Evolutionary conservation across 2,797 vertebrate genomes (phyloP).

Genomic region (Clangula hyemalis): DNA sequence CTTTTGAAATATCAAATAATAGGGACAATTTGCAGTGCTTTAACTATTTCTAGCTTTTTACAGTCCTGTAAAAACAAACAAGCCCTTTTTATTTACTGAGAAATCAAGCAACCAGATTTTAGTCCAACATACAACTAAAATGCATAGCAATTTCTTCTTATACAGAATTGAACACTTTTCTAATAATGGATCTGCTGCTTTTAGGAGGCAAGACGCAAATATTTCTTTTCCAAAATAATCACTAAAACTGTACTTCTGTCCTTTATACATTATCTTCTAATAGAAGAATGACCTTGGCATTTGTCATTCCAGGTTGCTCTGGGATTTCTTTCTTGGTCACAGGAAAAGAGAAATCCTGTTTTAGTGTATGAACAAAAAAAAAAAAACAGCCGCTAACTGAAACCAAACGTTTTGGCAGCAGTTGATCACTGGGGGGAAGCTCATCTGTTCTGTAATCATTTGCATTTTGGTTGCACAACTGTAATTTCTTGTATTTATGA

Average conservation of each 20-base stretch:
- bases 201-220: neutral
- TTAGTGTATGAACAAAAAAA: neutral
- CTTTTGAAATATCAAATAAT: neutral
- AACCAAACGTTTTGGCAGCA: neutral
- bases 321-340: neutral
- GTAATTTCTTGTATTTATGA: neutral
- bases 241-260: neutral
- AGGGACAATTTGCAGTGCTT: neutral
- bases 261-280: neutral
- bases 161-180: neutral
- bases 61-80: neutral
- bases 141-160: neutral
- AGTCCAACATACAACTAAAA: neutral
- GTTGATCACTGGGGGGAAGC: rapidly evolving
- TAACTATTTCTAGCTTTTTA: neutral
- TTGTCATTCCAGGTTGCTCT: neutral
- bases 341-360: neutral
- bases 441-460: neutral
- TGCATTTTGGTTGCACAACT: neutral
- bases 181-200: neutral
- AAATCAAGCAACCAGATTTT: neutral
- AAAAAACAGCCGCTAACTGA: neutral
- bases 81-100: neutral
- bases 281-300: neutral
- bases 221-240: neutral